phyloP scores from a whole-genome alignment of 1,140 invertebrate species.

The Bombus fervidus region DNA sequence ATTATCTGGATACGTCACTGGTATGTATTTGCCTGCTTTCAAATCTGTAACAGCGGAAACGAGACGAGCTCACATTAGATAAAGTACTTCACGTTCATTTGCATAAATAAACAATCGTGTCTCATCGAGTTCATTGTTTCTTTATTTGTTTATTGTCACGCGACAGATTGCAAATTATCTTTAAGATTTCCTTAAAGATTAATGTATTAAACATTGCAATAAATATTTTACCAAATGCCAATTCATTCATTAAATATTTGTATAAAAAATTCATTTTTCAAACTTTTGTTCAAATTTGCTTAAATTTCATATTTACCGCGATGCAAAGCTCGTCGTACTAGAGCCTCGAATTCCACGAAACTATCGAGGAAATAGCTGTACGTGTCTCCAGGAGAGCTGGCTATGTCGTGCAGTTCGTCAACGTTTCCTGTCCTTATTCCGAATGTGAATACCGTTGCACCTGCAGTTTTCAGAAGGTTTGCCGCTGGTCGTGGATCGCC shows the following conservation, averaged over 20 bases:
- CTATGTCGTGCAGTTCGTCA: conserved; percentile 86
- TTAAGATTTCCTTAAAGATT: not conserved
- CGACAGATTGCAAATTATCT: not conserved
- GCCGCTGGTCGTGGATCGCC: conserved; percentile 86
- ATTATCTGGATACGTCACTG: conserved; percentile 78
- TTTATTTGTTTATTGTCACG: too few relatives aligned
- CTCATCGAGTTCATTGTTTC: too few relatives aligned
- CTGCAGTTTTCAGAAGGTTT: conserved; percentile 81
- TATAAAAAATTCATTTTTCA: not conserved
- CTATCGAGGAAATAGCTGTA: conserved; percentile 88
- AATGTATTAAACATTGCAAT: not conserved
- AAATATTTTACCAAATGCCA: not conserved
- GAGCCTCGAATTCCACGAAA: conserved; percentile 88
- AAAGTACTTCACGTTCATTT: not conserved
- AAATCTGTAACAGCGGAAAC: conserved; percentile 83
- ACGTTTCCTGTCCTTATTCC: conserved; percentile 88
- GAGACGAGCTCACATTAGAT: conserved; percentile 8
- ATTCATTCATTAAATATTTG: not conserved
- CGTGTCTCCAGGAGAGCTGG: conserved; percentile 85
- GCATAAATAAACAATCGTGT: not conserved
- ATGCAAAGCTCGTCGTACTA: conserved; percentile 87
- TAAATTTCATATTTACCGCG: conserved; percentile 81
- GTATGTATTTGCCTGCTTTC: conserved; percentile 84
- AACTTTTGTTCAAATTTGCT: not conserved
- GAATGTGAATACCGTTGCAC: conserved; percentile 86